Evolutionary conservation across 1,140 invertebrate genomes (phyloP), one percentile per base, ranked within the genome.

Genomic region (Sycobia sp.): DNA sequence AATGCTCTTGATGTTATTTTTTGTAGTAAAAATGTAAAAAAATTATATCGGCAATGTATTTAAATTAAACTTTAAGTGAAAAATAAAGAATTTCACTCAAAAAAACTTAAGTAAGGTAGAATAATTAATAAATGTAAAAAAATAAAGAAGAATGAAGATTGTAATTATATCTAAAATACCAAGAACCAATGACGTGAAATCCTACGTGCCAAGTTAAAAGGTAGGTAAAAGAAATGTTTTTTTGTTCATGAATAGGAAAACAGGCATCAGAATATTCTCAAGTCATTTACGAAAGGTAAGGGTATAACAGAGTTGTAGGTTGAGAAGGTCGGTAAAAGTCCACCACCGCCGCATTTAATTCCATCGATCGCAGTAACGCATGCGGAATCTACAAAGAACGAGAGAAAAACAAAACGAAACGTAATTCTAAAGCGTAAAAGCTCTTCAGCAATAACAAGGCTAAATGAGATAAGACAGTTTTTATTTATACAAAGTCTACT

Each of bases 351-450:
- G 73, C 65, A 72, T 80, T 80, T 81, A 81, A 78, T 78, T 81
- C 79, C 80, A 81, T 78, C 76, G 78, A 80, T 75, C 76, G 72
- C 74, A 80, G 77, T 81, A 82, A 76, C 78, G 77, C 79, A 81
- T 81, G 79, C 79, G 77, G 77, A 79, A 82, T 82, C 78, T 82
- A 82, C 76, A 82, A 81, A 75, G 77, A 79, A 65, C 29, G 55
- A 58, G 29, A 65, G 55, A 60, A 60, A 60, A 62, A 55, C 22
- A 55, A 65, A 53, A 65, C 62, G 47, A 58, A 65, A 65, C 55
- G 41, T 65, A 65, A 65, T 65, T n/a, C 49, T 16, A 59, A 46
- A 58, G 50, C 58, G 16, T 65, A 51, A 57, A 38, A 46, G 55
- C 55, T 65, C 11, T 23, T 18, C 32, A 34, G 47, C 18, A 44